Evolutionary conservation across 2,888 invertebrate species (phyloP).

Genomic region (Glaucopsyche alexis): DNA sequence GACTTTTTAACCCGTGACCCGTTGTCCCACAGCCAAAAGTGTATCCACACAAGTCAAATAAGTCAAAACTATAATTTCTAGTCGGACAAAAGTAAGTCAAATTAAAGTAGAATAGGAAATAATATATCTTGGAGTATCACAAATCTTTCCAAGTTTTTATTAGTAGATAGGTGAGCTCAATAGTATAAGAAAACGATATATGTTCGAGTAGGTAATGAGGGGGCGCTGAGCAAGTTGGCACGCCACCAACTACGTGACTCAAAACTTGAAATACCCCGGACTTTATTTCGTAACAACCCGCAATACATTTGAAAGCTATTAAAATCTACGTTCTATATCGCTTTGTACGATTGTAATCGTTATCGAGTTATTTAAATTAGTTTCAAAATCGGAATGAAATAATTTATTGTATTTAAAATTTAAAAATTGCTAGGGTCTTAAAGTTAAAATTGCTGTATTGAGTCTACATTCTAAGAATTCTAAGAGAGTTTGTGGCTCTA

Average conservation of each 20-base stretch:
- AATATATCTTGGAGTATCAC: constrained; percentile 13
- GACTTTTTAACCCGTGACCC: background rate
- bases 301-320: constrained; percentile 22
- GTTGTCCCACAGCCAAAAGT: background rate
- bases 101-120: constrained; percentile 9
- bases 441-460: too few species aligned
- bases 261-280: constrained; percentile 17
- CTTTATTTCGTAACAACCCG: constrained; percentile 18
- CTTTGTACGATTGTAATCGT: constrained; percentile 16
- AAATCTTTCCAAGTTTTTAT: constrained; percentile 23
- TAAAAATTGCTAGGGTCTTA: too few species aligned
- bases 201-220: constrained; percentile 27
- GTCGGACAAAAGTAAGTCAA: background rate
- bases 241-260: constrained; percentile 30
- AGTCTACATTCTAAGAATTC: too few species aligned
- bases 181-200: constrained; percentile 15
- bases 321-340: constrained; percentile 17
- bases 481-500: too few species aligned
- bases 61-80: background rate
- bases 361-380: background rate
- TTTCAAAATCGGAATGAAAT: background rate
- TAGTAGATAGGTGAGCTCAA: constrained; percentile 13
- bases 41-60: background rate
- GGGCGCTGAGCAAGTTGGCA: constrained; percentile 31
- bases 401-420: background rate